Percentiles rank a stretch among this genome's conserved stretches.
Conservation (phyloP, 2,888 invertebrate species). For the Ferrisia virgata region DNA sequence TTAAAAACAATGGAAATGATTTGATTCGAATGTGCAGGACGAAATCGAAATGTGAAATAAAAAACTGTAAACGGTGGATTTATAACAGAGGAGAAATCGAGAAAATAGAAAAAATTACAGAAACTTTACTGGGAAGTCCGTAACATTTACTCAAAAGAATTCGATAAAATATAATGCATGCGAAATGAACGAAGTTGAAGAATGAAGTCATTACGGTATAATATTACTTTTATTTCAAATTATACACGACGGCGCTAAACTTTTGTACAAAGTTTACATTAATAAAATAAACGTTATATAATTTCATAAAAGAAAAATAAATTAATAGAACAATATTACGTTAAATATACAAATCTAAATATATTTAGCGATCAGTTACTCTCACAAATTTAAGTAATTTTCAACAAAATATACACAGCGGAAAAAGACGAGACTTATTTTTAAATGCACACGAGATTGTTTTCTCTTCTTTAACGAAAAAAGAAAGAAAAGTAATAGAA, state of each 20-base stretch:
- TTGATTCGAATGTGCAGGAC: too few relatives aligned
- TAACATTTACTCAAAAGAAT: too few relatives aligned
- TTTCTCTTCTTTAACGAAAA: neutral
- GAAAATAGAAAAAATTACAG: too few relatives aligned
- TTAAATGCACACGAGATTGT: slow-evolving; percentile 23
- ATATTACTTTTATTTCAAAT: slow-evolving; percentile 34
- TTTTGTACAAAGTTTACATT: slow-evolving; percentile 33
- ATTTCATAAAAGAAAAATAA: slow-evolving; percentile 31
- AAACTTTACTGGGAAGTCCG: too few relatives aligned
- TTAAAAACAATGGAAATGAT: too few relatives aligned
- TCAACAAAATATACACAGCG: slow-evolving; percentile 1
- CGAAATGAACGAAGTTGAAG: neutral
- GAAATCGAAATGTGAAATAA: too few relatives aligned
- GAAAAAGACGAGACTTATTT: slow-evolving; percentile 24
- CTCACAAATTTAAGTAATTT: slow-evolving; percentile 29
- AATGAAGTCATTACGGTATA: neutral
- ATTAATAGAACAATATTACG: slow-evolving; percentile 27
- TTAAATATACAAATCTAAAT: slow-evolving; percentile 27
- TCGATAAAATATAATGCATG: too few relatives aligned
- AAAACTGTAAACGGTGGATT: too few relatives aligned
- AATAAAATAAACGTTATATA: slow-evolving; percentile 31
- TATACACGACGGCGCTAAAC: slow-evolving; percentile 32
- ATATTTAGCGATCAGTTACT: slow-evolving; percentile 35
- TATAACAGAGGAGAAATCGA: too few relatives aligned
- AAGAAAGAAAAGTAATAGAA: neutral